Conservation (phyloP, 1,140 invertebrate species). For the Pseudoatta argentina region DNA sequence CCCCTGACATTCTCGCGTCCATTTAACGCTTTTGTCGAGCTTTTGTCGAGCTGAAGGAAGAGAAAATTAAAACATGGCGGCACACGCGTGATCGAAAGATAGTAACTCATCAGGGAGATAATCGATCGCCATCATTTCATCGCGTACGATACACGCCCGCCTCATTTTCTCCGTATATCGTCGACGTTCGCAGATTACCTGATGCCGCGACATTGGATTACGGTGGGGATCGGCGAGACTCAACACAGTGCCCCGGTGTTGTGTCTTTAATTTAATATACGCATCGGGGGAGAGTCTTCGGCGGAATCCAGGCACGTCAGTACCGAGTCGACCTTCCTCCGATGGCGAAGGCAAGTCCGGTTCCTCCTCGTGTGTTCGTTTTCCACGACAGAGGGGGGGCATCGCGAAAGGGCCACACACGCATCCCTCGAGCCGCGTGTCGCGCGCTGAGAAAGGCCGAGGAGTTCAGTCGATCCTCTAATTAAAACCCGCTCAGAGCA, state of each 20-base stretch:
- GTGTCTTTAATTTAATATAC: constrained; percentile 77
- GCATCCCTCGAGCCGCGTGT: constrained; percentile 18
- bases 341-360: constrained; percentile 75
- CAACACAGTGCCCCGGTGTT: constrained; percentile 35
- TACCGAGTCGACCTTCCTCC: constrained; percentile 81
- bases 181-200: constrained; percentile 48
- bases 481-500: constrained; percentile 48
- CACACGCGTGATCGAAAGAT: neutral
- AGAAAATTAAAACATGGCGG: neutral
- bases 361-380: constrained; percentile 37
- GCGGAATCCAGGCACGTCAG: constrained; percentile 82
- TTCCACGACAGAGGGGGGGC: neutral
- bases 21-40: too few species aligned
- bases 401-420: constrained; percentile 42
- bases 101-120: constrained; percentile 19
- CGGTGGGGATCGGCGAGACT: constrained; percentile 31
- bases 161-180: constrained; percentile 32
- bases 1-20: constrained; percentile 19
- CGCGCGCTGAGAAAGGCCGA: constrained; percentile 40
- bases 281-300: constrained; percentile 71
- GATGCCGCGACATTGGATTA: constrained; percentile 74
- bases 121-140: neutral
- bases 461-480: constrained; percentile 30
- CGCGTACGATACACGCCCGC: neutral
- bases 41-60: neutral